These are phyloP conservation scores for Caenorhabditis uteleia DNA, from an alignment of 2,888 invertebrate species.

Conservation along the genomic window DNA sequence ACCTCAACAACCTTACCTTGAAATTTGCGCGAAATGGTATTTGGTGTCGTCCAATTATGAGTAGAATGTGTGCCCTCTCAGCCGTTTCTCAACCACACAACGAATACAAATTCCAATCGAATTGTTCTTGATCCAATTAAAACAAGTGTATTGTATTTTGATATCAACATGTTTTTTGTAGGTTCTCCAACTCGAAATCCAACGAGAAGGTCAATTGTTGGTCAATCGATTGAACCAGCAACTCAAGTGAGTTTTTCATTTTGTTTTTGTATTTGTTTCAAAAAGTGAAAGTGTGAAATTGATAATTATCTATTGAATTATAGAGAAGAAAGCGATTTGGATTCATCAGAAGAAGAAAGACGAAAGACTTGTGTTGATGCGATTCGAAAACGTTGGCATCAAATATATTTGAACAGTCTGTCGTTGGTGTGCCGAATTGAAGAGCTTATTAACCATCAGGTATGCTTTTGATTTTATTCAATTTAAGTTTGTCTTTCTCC, in stretches of 20 bases:
- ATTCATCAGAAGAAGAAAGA: conserved; percentile 20
- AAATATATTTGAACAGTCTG: conserved; percentile 48
- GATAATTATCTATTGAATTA: not conserved
- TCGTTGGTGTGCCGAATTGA: conserved; percentile 50
- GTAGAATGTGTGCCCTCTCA: too few species aligned
- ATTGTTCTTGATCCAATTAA: too few species aligned
- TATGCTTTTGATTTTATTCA: conserved; percentile 14
- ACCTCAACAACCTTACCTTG: too few species aligned
- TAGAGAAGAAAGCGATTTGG: conserved; percentile 27
- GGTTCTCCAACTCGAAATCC: conserved; percentile 58
- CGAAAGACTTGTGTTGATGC: conserved; percentile 39
- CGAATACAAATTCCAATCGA: too few species aligned
- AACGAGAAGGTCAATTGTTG: conserved; percentile 54
- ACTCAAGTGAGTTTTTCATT: conserved; percentile 34
- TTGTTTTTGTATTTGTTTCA: too few species aligned
- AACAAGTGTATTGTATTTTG: too few species aligned
- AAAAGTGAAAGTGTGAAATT: too few species aligned
- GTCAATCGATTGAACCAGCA: conserved; percentile 45
- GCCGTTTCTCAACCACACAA: too few species aligned
- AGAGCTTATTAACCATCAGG: conserved; percentile 44
- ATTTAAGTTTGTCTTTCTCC: too few species aligned
- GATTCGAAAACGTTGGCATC: conserved; percentile 52
- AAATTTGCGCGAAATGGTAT: too few species aligned
- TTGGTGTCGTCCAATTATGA: too few species aligned
- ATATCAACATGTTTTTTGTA: conserved; percentile 30